These are phyloP conservation scores for Melanotaenia duboulayi DNA, from an alignment of 2,113 vertebrate genomes.

Conservation along the genomic window DNA sequence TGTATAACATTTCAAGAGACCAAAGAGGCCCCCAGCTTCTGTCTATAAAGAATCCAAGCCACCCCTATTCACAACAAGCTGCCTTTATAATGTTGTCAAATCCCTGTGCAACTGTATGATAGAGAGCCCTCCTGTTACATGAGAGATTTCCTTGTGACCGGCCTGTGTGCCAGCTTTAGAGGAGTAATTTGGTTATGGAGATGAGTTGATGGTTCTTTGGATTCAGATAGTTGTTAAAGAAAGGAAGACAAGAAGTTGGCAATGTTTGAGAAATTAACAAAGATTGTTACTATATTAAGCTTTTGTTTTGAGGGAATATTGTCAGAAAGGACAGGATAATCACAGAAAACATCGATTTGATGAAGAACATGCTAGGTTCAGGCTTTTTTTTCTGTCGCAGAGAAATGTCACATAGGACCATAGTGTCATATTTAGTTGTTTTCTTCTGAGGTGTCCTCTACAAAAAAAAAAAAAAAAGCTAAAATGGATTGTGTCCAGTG, in stretches of 20 bases:
- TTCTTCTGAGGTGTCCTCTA: neutral
- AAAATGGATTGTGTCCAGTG: no score
- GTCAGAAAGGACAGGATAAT: no score
- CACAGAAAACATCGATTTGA: no score
- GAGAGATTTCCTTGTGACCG: neutral
- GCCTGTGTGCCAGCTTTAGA: neutral
- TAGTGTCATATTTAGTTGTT: neutral
- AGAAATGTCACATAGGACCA: neutral
- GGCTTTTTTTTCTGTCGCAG: neutral
- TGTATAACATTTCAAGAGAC: neutral
- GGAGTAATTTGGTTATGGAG: neutral
- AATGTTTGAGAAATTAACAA: no score
- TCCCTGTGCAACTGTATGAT: slow-evolving; percentile 11
- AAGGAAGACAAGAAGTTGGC: neutral
- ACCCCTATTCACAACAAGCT: slow-evolving; percentile 31
- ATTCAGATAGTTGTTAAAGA: neutral
- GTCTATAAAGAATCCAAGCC: slow-evolving; percentile 22
- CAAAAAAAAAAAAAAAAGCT: no score
- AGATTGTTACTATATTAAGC: neutral
- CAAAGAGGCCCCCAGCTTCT: slow-evolving; percentile 15
- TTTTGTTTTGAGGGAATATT: neutral
- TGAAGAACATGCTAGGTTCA: no score
- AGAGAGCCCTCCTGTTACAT: slow-evolving; percentile 3
- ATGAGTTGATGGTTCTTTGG: neutral
- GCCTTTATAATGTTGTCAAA: slow-evolving; percentile 27